Percentiles rank a stretch among this genome's conserved stretches.
Conservation (phyloP, 2,113 vertebrate genomes). For the Azemiops feae region DNA sequence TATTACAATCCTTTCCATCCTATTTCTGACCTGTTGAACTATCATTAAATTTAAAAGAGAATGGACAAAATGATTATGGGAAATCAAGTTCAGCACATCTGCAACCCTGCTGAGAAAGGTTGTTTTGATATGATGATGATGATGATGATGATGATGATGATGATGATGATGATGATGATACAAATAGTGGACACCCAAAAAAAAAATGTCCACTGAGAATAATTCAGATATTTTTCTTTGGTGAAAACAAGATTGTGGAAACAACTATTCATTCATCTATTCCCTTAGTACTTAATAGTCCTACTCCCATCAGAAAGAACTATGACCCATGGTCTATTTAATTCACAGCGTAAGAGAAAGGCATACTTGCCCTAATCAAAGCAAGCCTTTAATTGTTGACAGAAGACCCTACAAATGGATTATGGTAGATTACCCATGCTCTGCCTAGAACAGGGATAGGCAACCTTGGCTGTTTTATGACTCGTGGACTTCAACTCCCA, state of each 20-base stretch:
- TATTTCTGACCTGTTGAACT: not conserved
- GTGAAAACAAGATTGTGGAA: not conserved
- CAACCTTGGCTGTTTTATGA: too few species aligned
- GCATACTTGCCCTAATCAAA: not conserved
- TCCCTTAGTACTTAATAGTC: not conserved
- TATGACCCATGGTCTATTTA: not conserved
- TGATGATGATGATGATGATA: not conserved
- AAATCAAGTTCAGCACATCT: not conserved
- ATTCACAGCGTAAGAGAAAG: not conserved
- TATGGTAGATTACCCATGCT: not conserved
- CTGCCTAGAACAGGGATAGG: too few species aligned
- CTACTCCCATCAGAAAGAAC: not conserved
- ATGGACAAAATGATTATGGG: not conserved
- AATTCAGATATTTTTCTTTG: not conserved
- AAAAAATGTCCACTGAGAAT: not conserved
- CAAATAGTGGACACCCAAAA: not conserved
- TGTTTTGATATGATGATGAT: not conserved
- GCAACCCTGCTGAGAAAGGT: not conserved
- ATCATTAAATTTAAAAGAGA: not conserved
- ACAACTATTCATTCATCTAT: not conserved
- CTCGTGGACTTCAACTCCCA: too few species aligned
- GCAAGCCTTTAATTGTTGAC: not conserved
- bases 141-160: too few species aligned
- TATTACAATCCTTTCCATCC: not conserved
- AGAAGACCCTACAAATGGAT: not conserved